Percentiles rank a stretch among this genome's conserved stretches.
Evolutionary conservation across 2,888 invertebrate genomes (phyloP).

Genomic region (Ditylenchus weischeri): DNA sequence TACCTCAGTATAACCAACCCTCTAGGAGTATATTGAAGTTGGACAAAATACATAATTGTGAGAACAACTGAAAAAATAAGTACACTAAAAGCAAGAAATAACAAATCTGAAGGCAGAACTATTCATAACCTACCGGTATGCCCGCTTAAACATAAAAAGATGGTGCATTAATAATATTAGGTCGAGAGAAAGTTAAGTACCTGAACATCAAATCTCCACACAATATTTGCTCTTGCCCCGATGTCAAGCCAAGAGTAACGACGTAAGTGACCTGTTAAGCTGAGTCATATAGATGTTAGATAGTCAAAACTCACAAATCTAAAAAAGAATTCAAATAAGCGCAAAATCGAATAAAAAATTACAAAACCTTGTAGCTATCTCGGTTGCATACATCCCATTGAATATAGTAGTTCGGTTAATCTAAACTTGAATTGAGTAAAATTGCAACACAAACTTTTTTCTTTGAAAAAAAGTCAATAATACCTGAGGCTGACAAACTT

Average conservation of each 20-base stretch:
- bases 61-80: slow-evolving; percentile 44
- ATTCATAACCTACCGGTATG: slow-evolving; percentile 37
- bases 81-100: slow-evolving; percentile 23
- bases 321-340: slow-evolving; percentile 13
- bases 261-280: slow-evolving; percentile 46
- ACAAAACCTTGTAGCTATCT: slow-evolving; percentile 44
- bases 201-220: slow-evolving; percentile 58
- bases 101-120: slow-evolving; percentile 32
- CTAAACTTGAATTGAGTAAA: background rate
- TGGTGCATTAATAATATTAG: too few relatives aligned
- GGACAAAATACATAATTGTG: slow-evolving; percentile 56
- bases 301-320: slow-evolving; percentile 34
- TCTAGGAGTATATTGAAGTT: slow-evolving; percentile 54
- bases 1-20: slow-evolving; percentile 47
- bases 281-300: too few relatives aligned
- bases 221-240: slow-evolving; percentile 57
- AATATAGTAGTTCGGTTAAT: slow-evolving; percentile 46
- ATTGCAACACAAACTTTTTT: background rate
- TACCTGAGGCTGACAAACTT: slow-evolving; percentile 53
- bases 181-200: too few relatives aligned
- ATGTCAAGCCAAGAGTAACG: slow-evolving; percentile 56
- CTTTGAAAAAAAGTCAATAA: background rate
- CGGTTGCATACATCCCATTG: slow-evolving; percentile 50
- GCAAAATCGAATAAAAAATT: slow-evolving; percentile 8
- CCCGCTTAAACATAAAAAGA: slow-evolving; percentile 25